Percentiles rank a stretch among this genome's conserved stretches.
phyloP scores from a whole-genome alignment of 2,797 vertebrate genomes.

The Crenuchus spilurus region DNA sequence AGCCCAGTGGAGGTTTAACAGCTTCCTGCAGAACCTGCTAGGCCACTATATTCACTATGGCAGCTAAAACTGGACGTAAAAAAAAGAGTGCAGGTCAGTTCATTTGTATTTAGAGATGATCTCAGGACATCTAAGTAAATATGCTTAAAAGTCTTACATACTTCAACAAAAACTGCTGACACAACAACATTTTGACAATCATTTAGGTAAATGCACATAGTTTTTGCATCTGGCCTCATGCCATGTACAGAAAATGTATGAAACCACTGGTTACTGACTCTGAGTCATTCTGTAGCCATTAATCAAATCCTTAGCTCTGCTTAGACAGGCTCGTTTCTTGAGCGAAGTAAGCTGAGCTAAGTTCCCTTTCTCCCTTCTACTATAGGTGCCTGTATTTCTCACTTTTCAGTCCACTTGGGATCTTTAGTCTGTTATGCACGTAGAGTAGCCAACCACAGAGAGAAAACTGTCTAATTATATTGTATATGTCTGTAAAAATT shows the following conservation, averaged over 20 bases:
- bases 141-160: conserved; percentile 1
- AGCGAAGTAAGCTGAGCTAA: conserved; percentile 45
- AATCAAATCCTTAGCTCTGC: conserved; percentile 67
- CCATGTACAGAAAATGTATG: conserved; percentile 36
- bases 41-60: conserved; percentile 5
- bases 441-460: not conserved
- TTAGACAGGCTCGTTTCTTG: conserved; percentile 51
- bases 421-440: not conserved
- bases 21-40: not conserved
- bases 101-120: not conserved
- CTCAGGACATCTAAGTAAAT: not conserved
- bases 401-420: conserved; percentile 6
- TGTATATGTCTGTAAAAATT: not conserved
- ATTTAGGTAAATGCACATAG: conserved; percentile 34
- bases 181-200: conserved; percentile 37
- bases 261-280: conserved; percentile 66
- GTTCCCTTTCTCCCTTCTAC: conserved; percentile 32
- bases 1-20: conserved; percentile 11
- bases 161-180: conserved; percentile 7
- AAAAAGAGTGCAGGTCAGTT: not conserved
- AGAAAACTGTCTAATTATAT: not conserved
- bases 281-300: conserved; percentile 67
- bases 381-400: conserved; percentile 23
- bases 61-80: not conserved
- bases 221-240: conserved; percentile 50